Percentiles rank a stretch among this genome's conserved stretches.
Evolutionary conservation across 1,140 invertebrate species (phyloP).

Genomic region (Dryas iulia): DNA sequence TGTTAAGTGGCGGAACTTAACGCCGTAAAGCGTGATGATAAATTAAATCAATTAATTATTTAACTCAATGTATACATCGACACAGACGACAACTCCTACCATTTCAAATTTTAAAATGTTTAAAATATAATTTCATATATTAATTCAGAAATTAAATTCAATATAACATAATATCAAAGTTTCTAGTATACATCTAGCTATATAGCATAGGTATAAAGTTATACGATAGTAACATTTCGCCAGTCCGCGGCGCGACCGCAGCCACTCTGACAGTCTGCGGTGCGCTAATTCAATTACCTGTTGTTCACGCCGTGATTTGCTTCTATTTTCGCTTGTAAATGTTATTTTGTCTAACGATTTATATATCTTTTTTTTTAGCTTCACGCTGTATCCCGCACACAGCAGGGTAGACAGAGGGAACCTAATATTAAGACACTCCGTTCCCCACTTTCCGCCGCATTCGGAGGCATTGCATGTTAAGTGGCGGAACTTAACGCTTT

Average conservation of each 20-base stretch:
- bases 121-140: too few relatives aligned
- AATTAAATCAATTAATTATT: too few relatives aligned
- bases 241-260: not conserved
- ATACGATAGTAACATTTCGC: not conserved
- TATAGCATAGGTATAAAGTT: not conserved
- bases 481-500: not conserved
- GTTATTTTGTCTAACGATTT: not conserved
- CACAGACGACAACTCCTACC: too few relatives aligned
- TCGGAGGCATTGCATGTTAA: not conserved
- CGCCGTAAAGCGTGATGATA: too few relatives aligned
- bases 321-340: not conserved
- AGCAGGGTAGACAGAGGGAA: not conserved
- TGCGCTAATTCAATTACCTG: slow-evolving; percentile 2
- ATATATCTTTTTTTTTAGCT: not conserved
- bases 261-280: not conserved
- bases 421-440: not conserved
- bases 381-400: not conserved
- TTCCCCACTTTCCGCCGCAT: not conserved
- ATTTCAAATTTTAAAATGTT: too few relatives aligned
- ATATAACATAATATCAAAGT: too few relatives aligned
- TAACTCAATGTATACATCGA: too few relatives aligned
- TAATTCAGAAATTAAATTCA: too few relatives aligned
- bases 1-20: too few relatives aligned
- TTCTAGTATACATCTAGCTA: too few relatives aligned
- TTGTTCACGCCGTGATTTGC: not conserved